A percentile compares a stretch with the other conserved stretches of the same genome.
These are phyloP conservation scores for Anthophora plumipes DNA, from an alignment of 2,888 invertebrate genomes.

Conservation along the genomic window DNA sequence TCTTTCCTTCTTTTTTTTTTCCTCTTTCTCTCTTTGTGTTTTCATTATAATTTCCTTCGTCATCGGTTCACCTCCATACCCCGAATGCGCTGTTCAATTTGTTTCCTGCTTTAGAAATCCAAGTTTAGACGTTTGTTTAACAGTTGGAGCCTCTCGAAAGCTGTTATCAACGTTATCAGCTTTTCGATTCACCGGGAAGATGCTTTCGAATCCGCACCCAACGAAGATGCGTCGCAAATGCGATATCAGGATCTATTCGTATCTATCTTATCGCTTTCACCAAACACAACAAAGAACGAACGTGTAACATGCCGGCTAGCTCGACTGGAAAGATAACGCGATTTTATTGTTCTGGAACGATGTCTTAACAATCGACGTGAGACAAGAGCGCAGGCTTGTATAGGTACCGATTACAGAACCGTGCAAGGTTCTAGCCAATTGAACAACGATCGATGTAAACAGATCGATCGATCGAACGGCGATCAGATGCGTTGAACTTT, in stretches of 20 bases:
- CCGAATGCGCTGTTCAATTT: too few species aligned
- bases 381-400: neutral
- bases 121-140: neutral
- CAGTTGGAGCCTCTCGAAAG: neutral
- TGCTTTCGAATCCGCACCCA: neutral
- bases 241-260: neutral
- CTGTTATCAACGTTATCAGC: neutral
- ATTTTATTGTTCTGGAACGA: neutral
- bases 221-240: neutral
- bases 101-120: neutral
- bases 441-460: neutral
- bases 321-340: constrained; percentile 5
- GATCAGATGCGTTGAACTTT: neutral
- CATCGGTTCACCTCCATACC: neutral
- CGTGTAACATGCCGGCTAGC: neutral
- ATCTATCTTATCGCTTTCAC: constrained; percentile 36
- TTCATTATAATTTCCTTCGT: neutral
- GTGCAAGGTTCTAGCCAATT: neutral
- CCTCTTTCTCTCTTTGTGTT: neutral
- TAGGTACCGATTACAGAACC: neutral
- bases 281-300: neutral
- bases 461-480: neutral
- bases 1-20: neutral
- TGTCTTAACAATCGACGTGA: neutral
- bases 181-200: neutral